A percentile compares a stretch with the other conserved stretches of the same genome.
phyloP scores from a whole-genome alignment of 2,113 vertebrate species.

The Hemiprocne comata region DNA sequence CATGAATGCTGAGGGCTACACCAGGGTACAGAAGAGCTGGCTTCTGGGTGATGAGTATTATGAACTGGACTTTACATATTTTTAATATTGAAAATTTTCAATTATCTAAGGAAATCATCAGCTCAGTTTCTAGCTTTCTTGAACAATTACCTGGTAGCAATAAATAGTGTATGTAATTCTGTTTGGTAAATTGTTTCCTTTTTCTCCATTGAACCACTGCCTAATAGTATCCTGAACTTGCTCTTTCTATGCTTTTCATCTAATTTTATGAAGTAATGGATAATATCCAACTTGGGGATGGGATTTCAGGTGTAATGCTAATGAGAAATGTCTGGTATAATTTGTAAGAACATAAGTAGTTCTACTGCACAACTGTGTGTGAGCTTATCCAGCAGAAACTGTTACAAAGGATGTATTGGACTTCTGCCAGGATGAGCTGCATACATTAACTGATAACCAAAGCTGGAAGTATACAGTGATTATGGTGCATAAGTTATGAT shows the following conservation, averaged over 20 bases:
- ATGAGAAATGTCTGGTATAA: constrained; percentile 24
- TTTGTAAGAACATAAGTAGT: constrained; percentile 23
- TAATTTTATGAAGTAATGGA: background rate
- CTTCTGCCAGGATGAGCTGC: background rate
- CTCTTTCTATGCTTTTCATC: background rate
- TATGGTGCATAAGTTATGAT: background rate
- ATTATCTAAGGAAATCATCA: background rate
- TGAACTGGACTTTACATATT: background rate
- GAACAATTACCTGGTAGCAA: background rate
- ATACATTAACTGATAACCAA: background rate
- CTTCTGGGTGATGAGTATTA: background rate
- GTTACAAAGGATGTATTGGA: background rate
- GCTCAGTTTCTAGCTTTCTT: background rate
- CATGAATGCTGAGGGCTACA: background rate
- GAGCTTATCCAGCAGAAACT: constrained; percentile 28
- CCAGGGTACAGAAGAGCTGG: background rate
- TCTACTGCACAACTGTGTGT: background rate
- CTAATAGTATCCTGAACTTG: background rate
- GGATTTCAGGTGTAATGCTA: constrained; percentile 12
- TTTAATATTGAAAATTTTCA: background rate
- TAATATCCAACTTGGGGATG: background rate
- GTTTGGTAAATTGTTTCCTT: background rate
- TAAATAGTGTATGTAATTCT: background rate
- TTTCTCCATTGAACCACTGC: background rate
- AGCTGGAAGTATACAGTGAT: background rate